Conservation (phyloP, 2,113 vertebrate species). For the Fukomys damarensis region DNA sequence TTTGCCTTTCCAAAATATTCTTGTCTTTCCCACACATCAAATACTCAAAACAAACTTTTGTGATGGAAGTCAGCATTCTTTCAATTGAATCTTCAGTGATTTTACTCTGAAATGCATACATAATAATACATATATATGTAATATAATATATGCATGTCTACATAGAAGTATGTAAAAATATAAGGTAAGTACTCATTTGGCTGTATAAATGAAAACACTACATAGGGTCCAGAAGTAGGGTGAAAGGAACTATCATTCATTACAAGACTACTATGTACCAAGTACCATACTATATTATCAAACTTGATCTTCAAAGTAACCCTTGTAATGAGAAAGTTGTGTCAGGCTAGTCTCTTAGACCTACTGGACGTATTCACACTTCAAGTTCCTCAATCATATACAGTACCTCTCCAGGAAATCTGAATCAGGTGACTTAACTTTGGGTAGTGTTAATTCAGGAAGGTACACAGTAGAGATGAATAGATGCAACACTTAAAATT, state of each 20-base stretch:
- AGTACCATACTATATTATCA: not conserved
- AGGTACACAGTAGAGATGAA: not conserved
- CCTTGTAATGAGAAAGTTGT: not conserved
- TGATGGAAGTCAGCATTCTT: constrained; percentile 32
- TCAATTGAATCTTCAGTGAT: constrained; percentile 17
- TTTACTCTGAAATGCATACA: not conserved
- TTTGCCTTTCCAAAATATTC: constrained; percentile 40
- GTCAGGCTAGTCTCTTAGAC: not conserved
- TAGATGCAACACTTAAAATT: not conserved
- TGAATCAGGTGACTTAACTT: not conserved
- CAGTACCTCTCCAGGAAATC: not conserved
- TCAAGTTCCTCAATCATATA: not conserved
- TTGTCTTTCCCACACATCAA: not conserved
- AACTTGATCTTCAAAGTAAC: constrained; percentile 6
- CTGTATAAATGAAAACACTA: not conserved
- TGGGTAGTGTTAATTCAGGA: not conserved
- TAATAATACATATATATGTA: not conserved
- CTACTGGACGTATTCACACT: not conserved
- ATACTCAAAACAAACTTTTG: not conserved
- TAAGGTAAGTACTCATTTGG: not conserved
- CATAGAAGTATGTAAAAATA: not conserved
- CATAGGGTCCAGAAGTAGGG: not conserved
- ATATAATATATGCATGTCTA: not conserved
- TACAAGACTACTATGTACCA: not conserved
- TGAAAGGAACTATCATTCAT: not conserved